Percentiles rank a stretch among this genome's conserved stretches.
These are phyloP conservation scores for Ylistrum balloti DNA, from an alignment of 1,140 invertebrate species.

Conservation along the genomic window DNA sequence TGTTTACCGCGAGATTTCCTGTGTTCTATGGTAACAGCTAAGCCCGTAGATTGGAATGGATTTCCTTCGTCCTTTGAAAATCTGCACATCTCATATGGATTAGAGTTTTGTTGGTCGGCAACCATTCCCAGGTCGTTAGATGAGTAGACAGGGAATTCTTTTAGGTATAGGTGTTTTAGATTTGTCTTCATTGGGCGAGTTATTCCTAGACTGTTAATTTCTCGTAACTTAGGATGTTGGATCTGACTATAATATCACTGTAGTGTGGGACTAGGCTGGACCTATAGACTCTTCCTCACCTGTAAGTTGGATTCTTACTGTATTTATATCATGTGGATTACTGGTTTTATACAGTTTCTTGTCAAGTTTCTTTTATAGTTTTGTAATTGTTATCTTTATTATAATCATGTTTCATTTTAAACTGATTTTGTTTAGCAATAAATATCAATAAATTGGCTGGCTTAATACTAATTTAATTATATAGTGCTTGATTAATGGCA, in stretches of 20 bases:
- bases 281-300: neutral
- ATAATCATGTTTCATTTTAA: neutral
- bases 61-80: constrained; percentile 21
- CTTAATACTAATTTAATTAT: neutral
- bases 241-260: neutral
- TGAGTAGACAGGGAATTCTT: constrained; percentile 9
- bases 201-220: constrained; percentile 19
- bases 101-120: constrained; percentile 30
- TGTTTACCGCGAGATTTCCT: constrained; percentile 21
- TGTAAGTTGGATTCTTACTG: neutral
- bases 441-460: neutral
- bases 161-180: constrained; percentile 20
- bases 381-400: neutral
- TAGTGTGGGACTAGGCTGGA: neutral
- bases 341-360: neutral
- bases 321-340: neutral
- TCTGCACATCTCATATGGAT: constrained; percentile 27
- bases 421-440: neutral
- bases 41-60: neutral
- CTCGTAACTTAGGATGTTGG: neutral
- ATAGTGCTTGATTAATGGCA: neutral
- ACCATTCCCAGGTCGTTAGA: constrained; percentile 22
- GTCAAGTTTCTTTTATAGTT: neutral
- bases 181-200: neutral
- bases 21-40: constrained; percentile 6